Percentiles rank a stretch among this genome's conserved stretches.
Evolutionary conservation across 2,797 vertebrate genomes (phyloP).

Genomic region (Fistularia commersonii): DNA sequence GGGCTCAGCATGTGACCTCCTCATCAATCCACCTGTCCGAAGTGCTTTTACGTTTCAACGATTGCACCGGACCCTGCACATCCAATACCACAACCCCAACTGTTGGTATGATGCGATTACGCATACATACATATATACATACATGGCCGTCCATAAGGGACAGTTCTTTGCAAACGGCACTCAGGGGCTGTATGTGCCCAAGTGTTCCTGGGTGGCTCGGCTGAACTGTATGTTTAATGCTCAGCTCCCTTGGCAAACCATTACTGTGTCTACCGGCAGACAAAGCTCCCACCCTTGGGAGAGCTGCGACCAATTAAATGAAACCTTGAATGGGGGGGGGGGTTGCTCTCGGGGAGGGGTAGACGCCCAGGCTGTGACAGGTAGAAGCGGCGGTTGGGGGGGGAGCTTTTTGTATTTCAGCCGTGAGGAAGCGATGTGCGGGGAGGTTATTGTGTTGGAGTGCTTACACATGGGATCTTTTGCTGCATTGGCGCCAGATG

Average conservation of each 20-base stretch:
- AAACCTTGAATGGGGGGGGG: slow-evolving; percentile 15
- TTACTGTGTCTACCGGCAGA: slow-evolving; percentile 33
- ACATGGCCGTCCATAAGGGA: slow-evolving; percentile 7
- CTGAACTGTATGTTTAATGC: slow-evolving; percentile 39
- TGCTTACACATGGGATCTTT: slow-evolving; percentile 34
- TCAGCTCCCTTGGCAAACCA: slow-evolving; percentile 48
- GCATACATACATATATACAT: no score
- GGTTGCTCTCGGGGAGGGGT: slow-evolving; percentile 22
- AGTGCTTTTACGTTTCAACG: not conserved
- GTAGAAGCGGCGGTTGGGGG: slow-evolving; percentile 18
- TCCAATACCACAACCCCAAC: not conserved
- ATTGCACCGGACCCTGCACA: not conserved
- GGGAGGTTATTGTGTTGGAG: slow-evolving; percentile 20
- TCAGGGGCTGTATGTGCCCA: slow-evolving; percentile 8
- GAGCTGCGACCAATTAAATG: slow-evolving; percentile 58
- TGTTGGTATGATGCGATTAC: slow-evolving; percentile 18
- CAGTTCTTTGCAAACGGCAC: not conserved
- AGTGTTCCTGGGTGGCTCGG: slow-evolving; percentile 16
- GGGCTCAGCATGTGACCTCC: slow-evolving; percentile 8
- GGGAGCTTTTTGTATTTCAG: not conserved
- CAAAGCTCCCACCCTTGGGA: slow-evolving; percentile 34
- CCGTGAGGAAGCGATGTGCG: slow-evolving; percentile 12
- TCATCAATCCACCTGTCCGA: not conserved
- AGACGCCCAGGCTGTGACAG: slow-evolving; percentile 24
- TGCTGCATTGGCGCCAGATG: slow-evolving; percentile 34